These are phyloP conservation scores for Papilio machaon DNA, from an alignment of 1,140 invertebrate genomes.

Conservation along the genomic window DNA sequence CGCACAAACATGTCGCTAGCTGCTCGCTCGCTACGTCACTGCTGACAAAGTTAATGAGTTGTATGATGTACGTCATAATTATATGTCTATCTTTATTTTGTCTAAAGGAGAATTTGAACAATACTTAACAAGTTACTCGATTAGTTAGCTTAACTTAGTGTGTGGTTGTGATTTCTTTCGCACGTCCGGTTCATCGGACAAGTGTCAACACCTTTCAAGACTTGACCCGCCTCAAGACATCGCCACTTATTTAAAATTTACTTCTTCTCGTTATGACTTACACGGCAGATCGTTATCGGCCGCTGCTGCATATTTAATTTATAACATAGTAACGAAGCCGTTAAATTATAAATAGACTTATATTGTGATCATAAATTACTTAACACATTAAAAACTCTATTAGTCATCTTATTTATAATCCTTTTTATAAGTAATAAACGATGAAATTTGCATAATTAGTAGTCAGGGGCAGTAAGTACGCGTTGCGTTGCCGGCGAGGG, in stretches of 20 bases:
- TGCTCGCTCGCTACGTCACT: neutral
- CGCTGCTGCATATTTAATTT: neutral
- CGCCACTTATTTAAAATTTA: neutral
- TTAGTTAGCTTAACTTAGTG: neutral
- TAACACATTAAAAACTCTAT: neutral
- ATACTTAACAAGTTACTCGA: neutral
- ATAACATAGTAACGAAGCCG: conserved; percentile 9
- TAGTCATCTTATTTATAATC: conserved; percentile 18
- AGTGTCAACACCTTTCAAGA: neutral
- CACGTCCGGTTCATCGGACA: neutral
- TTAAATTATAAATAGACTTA: conserved; percentile 19
- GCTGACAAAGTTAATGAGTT: neutral
- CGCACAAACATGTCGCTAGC: neutral
- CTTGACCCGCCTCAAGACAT: neutral
- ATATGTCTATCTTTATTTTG: too few relatives aligned
- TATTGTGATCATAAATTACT: conserved; percentile 6
- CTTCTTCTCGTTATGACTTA: neutral
- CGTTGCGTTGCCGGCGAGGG: neutral
- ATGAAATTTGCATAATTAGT: conserved; percentile 24
- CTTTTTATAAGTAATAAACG: conserved; percentile 21
- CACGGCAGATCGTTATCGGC: neutral
- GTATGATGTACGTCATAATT: neutral
- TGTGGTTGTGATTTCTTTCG: neutral
- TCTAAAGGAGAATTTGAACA: neutral
- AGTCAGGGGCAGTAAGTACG: neutral